These are phyloP conservation scores for Neomorphus geoffroyi DNA, from an alignment of 2,797 vertebrate genomes.

Conservation along the genomic window DNA sequence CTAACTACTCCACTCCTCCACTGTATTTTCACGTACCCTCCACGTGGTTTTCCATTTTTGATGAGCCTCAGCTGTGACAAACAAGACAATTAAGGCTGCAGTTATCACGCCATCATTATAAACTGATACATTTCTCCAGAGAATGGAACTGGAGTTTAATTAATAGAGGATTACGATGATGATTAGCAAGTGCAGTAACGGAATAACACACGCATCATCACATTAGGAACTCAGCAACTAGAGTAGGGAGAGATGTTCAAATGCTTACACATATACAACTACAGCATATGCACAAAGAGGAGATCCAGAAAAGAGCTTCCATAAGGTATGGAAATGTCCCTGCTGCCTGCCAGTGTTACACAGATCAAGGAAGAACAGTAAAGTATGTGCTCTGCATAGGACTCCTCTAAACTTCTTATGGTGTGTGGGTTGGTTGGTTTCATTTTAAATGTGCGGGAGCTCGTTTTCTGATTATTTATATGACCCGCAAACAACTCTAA, in stretches of 20 bases:
- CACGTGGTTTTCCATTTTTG: not conserved
- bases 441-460: not conserved
- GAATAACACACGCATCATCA: not conserved
- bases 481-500: not conserved
- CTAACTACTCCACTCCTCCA: not conserved
- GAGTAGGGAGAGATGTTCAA: not conserved
- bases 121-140: not conserved
- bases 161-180: not conserved
- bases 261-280: accelerated
- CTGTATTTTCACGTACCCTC: not conserved
- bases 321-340: not conserved
- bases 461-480: not conserved
- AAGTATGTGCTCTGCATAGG: accelerated
- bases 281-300: not conserved
- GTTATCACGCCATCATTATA: not conserved
- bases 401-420: not conserved
- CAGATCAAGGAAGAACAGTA: not conserved
- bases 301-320: not conserved
- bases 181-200: not conserved
- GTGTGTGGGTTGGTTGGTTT: accelerated
- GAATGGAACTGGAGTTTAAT: not conserved
- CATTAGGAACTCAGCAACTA: not conserved
- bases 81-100: not conserved
- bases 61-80: not conserved
- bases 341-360: not conserved